Conservation (phyloP, 2,888 invertebrate genomes). For the Aelia acuminata region DNA sequence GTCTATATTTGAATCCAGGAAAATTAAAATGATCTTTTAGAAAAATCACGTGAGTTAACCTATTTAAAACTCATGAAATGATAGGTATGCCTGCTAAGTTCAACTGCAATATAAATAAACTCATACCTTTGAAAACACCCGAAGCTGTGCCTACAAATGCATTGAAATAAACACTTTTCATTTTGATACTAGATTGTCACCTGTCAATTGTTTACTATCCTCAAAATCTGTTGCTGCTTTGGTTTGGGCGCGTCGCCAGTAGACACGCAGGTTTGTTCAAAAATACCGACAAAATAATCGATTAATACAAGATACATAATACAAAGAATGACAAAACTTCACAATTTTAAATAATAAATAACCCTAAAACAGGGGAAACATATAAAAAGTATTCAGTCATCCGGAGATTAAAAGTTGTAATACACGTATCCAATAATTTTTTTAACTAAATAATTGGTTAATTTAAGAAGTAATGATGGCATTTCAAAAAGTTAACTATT, state of each 20-base stretch:
- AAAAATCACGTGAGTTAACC: slow-evolving; percentile 44
- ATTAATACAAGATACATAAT: neutral
- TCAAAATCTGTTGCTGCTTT: slow-evolving; percentile 54
- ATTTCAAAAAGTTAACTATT: no score
- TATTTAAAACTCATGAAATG: neutral
- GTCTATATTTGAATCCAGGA: neutral
- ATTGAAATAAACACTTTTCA: slow-evolving; percentile 64
- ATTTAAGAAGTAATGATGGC: no score
- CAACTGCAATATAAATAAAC: neutral
- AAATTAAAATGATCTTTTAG: neutral
- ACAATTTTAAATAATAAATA: neutral
- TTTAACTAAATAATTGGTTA: no score
- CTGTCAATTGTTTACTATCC: slow-evolving; percentile 53
- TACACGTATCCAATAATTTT: no score
- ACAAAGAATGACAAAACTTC: neutral
- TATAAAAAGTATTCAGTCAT: neutral
- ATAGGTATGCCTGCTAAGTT: neutral
- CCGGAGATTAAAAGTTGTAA: neutral
- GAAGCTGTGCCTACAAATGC: slow-evolving; percentile 65
- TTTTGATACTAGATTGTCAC: slow-evolving; percentile 3
- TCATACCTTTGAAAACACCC: slow-evolving; percentile 65
- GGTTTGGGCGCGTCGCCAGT: slow-evolving; percentile 58
- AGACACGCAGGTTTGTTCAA: slow-evolving; percentile 52
- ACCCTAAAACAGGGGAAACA: neutral
- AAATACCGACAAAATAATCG: neutral